Percentiles rank a stretch among this genome's conserved stretches.
Conservation (phyloP, 2,888 invertebrate species). For the Sminthurinus aureus region DNA sequence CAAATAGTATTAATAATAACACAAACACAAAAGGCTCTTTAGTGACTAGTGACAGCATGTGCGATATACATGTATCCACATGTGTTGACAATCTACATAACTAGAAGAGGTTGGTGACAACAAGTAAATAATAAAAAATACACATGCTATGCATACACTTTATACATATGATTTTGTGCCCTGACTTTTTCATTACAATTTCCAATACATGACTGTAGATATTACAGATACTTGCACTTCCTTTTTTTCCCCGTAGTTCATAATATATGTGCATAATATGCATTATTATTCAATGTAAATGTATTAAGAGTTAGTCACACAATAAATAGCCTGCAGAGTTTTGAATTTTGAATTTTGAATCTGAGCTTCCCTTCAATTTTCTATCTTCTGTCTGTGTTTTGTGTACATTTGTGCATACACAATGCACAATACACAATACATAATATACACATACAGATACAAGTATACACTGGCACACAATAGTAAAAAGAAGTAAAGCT, state of each 20-base stretch:
- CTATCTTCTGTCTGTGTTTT: neutral
- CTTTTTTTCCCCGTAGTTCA: neutral
- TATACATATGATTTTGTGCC: no score
- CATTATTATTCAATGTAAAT: no score
- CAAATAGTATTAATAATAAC: conserved; percentile 5
- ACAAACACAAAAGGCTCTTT: neutral
- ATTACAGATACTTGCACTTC: neutral
- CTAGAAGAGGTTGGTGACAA: neutral
- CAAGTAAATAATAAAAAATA: neutral
- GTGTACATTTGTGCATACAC: neutral
- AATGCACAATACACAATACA: neutral
- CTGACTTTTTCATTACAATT: neutral
- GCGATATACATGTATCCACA: no score
- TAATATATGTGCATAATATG: neutral
- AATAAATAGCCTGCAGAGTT: no score
- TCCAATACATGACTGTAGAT: neutral
- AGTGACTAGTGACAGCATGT: no score
- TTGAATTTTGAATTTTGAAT: neutral
- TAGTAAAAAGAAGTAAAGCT: neutral
- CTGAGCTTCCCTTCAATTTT: neutral
- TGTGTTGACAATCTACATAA: no score
- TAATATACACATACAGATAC: neutral
- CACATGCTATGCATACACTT: no score
- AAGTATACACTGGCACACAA: neutral
- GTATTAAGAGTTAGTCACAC: no score